Base-by-base conservation (phyloP, 2,888 invertebrate species). In the Drosophila prolongata region DNA sequence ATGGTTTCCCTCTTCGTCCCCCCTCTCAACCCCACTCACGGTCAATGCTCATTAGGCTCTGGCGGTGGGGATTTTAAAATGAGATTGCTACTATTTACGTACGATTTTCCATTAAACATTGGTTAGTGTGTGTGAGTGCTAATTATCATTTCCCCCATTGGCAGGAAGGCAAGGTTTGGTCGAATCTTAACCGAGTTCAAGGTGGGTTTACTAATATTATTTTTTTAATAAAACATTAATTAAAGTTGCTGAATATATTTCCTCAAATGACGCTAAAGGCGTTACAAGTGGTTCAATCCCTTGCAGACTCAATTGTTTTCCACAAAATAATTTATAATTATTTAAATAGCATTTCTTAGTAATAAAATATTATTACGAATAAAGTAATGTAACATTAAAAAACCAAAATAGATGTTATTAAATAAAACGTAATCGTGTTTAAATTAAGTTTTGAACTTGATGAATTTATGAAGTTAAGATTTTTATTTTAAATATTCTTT, bases 61-160 rank as follows among this genome's bases (percentile, higher is more conserved):
- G 64, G 60, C 55, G 71, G 60, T 43, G 69, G 49, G 73, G 89
- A 87, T 83, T 87, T 83, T 89, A 87, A 37, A 90, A 90, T 90
- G 90, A 89, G 89, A 80, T 90, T 90, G 79, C 67, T 77, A 79
- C 89, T 90, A 90, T 90, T 91, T 91, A 89, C 80, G 89, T 78
- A 86, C 85, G 78, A 69, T 85, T 80, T 90, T 91, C 90, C 90
- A 83, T 87, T 86, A 87, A 91, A 85, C 74, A 62, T 54, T 30
- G 19, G 44, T 47, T 24, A 54, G 54, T 53, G 34, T 60, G 54
- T 65, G 55, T 34, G 37, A 27, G 38, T 46, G 59, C 80, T 83
- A 86, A 89, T 91, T 89, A 89, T 89, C 86, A 88, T 90, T 89
- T 87, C 89, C 86, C 79, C 80, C 81, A 79, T 80, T 78, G 81